These are phyloP conservation scores for Gadus macrocephalus DNA, from an alignment of 2,113 vertebrate genomes.

Conservation along the genomic window DNA sequence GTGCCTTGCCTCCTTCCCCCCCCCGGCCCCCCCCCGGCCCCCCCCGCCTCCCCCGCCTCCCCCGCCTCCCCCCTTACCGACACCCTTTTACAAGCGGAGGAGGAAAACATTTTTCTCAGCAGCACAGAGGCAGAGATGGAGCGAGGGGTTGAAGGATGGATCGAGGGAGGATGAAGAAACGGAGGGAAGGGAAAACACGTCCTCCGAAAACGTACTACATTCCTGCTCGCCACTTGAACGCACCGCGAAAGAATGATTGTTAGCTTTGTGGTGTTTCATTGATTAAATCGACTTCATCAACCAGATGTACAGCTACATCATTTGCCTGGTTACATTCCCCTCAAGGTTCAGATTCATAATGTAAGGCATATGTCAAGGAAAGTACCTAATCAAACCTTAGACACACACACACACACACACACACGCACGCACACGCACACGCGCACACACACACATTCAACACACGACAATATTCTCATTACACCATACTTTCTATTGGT, in stretches of 20 bases:
- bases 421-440: neutral
- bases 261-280: no score
- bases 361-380: no score
- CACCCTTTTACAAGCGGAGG: neutral
- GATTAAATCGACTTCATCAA: no score
- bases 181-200: neutral
- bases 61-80: neutral
- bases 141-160: neutral
- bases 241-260: no score
- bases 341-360: no score
- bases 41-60: neutral
- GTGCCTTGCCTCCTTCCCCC: conserved; percentile 55
- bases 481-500: neutral
- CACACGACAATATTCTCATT: neutral
- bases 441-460: neutral
- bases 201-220: no score
- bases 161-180: neutral
- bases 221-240: no score
- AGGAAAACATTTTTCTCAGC: neutral
- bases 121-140: neutral
- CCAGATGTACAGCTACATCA: no score
- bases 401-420: conserved; percentile 8
- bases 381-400: neutral
- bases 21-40: neutral
- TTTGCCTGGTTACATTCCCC: no score